Base-by-base conservation (phyloP, 2,888 invertebrate genomes). In the Rhaphigaster nebulosa region DNA sequence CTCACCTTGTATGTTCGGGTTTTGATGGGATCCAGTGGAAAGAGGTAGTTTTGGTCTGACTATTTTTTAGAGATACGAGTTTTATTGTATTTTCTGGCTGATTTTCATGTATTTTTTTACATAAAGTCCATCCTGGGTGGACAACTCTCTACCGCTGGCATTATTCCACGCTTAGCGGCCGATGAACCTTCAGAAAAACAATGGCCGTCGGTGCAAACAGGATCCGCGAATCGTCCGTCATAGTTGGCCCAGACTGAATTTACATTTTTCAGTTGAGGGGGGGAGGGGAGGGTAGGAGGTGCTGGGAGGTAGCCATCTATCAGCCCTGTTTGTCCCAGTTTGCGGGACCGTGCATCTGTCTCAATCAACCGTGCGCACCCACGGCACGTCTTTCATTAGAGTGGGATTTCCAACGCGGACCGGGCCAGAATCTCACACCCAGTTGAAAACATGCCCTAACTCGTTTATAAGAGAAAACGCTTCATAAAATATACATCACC, bases 341-440 rank as follows among this genome's bases (percentile, higher is more conserved):
- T 20, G 87, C n/a, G 50, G 20, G 18, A 2, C 65, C 70, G 38
- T 20, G 56, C 87, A 87, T 87, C 87, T 87, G 87, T 87, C 87
- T 87, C 87, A 56, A 87, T 87, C 87, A 87, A 20, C 87, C 26
- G 54, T 29, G 15, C 52, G 87, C 87, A 87, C 87, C 54, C 87
- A 10, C 29, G 52, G 87, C 87, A 87, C 87, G 87, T 87, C 87
- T 87, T 87, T 87, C 38, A 87, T 87, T 87, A 87, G 54, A 18
- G 10, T 0, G 87, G 87, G 87, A 34, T 52, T 54, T 54, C 29
- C 87, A 34, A 26, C 50, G n/a, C 87, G 50, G 70, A 76, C 70
- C 23, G 38, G 34, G 70, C 26, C 0, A 10, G 70, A 23, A 38
- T 29, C 38, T 76, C 70, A 8, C 70, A 2, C 70, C 20, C 20